Percentiles rank a stretch among this genome's conserved stretches.
Evolutionary conservation across 2,888 invertebrate genomes (phyloP).

Genomic region (Amiota minor): DNA sequence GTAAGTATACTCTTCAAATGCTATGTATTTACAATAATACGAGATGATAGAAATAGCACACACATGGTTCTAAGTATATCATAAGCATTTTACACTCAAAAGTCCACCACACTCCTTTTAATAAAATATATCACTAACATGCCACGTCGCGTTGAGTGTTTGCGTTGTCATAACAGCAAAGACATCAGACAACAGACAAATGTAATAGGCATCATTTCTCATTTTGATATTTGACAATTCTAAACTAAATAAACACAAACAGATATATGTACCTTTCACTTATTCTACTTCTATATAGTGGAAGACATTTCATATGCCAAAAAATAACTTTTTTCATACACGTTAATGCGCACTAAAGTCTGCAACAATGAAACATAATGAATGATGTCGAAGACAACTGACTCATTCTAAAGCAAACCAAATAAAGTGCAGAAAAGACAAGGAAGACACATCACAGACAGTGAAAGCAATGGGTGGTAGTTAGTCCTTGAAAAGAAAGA

Average conservation of each 20-base stretch:
- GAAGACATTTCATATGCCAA: constrained; percentile 27
- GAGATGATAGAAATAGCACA: no score
- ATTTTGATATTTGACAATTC: constrained; percentile 42
- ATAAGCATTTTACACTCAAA: no score
- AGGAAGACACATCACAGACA: constrained; percentile 52
- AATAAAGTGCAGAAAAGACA: constrained; percentile 14
- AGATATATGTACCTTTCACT: neutral
- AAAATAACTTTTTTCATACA: constrained; percentile 48
- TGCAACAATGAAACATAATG: constrained; percentile 59
- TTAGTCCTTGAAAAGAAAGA: constrained; percentile 22
- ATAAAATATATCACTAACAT: no score
- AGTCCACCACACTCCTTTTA: no score
- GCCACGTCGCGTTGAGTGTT: neutral
- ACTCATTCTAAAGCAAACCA: no score
- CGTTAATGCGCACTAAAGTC: constrained; percentile 41
- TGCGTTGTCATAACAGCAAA: constrained; percentile 18
- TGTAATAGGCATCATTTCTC: constrained; percentile 53
- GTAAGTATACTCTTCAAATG: no score
- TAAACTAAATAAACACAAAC: constrained; percentile 33
- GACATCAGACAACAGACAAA: constrained; percentile 22
- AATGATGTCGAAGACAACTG: constrained; percentile 55
- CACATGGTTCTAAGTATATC: no score
- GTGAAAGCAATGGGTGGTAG: constrained; percentile 43
- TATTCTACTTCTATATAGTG: no score
- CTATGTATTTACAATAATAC: no score